Evolutionary conservation across 1,140 invertebrate genomes (phyloP).

Genomic region (Papilio polyxenes): DNA sequence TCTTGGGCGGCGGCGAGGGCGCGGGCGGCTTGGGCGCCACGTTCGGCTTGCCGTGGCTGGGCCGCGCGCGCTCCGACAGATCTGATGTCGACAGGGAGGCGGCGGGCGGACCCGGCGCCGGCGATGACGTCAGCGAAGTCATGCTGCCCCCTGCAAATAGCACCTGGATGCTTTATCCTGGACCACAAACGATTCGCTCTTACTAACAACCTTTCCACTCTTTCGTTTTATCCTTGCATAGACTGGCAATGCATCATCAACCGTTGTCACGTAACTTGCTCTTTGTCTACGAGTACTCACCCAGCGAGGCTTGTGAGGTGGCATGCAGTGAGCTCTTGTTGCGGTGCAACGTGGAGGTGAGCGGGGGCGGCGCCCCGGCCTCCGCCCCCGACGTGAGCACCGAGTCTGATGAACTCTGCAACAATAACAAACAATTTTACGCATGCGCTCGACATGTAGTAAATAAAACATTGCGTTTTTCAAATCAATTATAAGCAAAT

Average conservation of each 20-base stretch:
- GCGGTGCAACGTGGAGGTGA: constrained; percentile 66
- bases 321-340: constrained; percentile 74
- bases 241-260: too few species aligned
- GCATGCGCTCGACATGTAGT: too few species aligned
- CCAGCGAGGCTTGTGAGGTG: constrained; percentile 54
- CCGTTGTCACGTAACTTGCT: too few species aligned
- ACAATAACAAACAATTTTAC: constrained; percentile 39
- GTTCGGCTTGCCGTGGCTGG: constrained; percentile 81
- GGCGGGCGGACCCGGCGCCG: constrained; percentile 59
- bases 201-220: neutral
- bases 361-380: constrained; percentile 50
- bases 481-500: neutral
- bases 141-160: constrained; percentile 69
- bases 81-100: constrained; percentile 68
- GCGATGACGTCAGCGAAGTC: constrained; percentile 66
- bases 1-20: constrained; percentile 77
- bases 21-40: constrained; percentile 81
- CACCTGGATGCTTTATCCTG: neutral
- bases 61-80: constrained; percentile 61
- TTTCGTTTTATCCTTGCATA: neutral
- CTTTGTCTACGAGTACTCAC: constrained; percentile 44
- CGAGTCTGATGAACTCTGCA: constrained; percentile 77
- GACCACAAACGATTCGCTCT: neutral
- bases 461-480: too few species aligned
- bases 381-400: constrained; percentile 67